Evolutionary conservation across 2,888 invertebrate species (phyloP), one percentile per base, ranked within the genome.

Genomic region (Scaptomyza parva): DNA sequence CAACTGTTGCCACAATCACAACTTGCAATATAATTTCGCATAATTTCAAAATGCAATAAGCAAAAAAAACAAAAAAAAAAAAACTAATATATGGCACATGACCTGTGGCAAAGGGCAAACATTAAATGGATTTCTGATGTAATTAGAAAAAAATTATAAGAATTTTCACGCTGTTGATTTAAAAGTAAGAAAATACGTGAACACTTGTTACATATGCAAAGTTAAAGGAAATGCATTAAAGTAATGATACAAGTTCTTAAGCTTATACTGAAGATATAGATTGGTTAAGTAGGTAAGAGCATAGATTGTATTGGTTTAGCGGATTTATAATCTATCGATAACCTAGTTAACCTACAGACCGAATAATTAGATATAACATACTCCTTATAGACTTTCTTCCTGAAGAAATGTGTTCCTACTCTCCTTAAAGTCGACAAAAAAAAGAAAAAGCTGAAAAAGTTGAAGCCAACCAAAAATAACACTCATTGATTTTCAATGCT

Each of bases 21-120:
- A 43, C 30, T 48, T 40, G 57, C 75, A 54, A 55, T 60, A 55
- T 69, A 84, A 86, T 77, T 86, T 75, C 43, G 71, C 84, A 83
- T 83, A 86, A 84, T 76, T 81, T 60, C 52, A 52, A 54, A 86
- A 80, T 68, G 58, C 81, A 63, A 53, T n/a, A n/a, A 54, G 12
- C 8, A 55, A 59, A n/a, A 45, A 24, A 3, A 55, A 59, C 9
- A 37, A 30, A 18, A 50, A 40, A 26, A 12, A 24, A 30, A 26
- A 24, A 33, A 2, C 40, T 28, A 59, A 48, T 40, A 30, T 33
- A 30, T 26, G n/a, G 3, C 28, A 39, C 3, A 12, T 18, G 45
- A 52, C 12, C 39, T 50, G 33, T 47, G 48, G 48, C 17, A 40
- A 30, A 14, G 24, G 11, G 8, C 35, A 43, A 22, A 20, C 20